phyloP scores from a whole-genome alignment of 2,797 vertebrate genomes.

The Knipowitschia caucasica region DNA sequence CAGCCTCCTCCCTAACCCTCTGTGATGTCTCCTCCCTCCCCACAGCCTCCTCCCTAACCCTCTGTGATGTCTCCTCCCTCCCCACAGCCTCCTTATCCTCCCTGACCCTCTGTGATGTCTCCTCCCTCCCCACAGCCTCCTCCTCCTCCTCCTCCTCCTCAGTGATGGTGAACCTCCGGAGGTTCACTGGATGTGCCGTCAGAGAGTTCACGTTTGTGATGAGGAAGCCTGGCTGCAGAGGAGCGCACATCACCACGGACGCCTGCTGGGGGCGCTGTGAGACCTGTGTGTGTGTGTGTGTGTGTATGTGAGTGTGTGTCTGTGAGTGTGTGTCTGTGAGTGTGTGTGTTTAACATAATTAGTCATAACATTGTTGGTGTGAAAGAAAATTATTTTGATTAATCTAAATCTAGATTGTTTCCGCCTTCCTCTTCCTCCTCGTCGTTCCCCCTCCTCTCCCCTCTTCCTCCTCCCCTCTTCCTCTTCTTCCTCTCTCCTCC shows the following conservation, averaged over 20 bases:
- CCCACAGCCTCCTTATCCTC: conserved; percentile 39
- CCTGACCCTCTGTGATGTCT: conserved; percentile 24
- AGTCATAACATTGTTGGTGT: too few species aligned
- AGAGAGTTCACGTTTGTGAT: conserved; percentile 90
- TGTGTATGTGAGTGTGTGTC: too few species aligned
- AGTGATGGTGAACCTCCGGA: conserved; percentile 72
- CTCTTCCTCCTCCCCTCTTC: not conserved
- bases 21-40: too few species aligned
- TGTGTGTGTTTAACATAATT: too few species aligned
- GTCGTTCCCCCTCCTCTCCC: too few species aligned
- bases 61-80: conserved; percentile 30
- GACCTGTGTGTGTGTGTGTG: too few species aligned
- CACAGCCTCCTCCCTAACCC: too few species aligned
- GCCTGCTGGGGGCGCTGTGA: conserved; percentile 97
- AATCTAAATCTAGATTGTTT: too few species aligned
- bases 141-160: conserved; percentile 23
- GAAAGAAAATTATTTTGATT: too few species aligned
- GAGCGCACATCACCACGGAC: conserved; percentile 85
- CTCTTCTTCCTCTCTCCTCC: not conserved
- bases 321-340: too few species aligned
- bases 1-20: too few species aligned
- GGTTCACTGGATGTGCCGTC: conserved; percentile 87
- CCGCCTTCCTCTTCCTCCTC: too few species aligned
- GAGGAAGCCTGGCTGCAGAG: conserved; percentile 84
- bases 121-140: conserved; percentile 52